Evolutionary conservation across 2,113 vertebrate species (phyloP).

Genomic region (Myxocyprinus asiaticus): DNA sequence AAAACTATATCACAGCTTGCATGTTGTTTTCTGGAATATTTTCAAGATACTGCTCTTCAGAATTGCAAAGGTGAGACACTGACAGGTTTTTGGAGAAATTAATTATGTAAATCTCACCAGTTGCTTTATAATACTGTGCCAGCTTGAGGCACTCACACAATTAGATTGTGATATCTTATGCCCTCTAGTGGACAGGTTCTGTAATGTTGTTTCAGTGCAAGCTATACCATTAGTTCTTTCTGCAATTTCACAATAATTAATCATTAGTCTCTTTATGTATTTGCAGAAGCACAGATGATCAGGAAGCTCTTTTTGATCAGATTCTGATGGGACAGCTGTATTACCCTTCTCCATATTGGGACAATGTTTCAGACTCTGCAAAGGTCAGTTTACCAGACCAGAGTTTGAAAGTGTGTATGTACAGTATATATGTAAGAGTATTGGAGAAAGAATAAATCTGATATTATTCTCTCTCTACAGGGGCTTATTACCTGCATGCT

Average conservation of each 20-base stretch:
- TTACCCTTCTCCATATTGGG: conserved; percentile 93
- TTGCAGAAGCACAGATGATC: conserved; percentile 84
- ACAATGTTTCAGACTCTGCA: conserved; percentile 89
- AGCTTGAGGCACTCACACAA: too few relatives aligned
- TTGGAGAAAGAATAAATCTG: conserved; percentile 5
- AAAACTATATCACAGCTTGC: too few relatives aligned
- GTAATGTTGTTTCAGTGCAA: background rate
- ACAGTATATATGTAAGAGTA: background rate
- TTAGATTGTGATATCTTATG: background rate
- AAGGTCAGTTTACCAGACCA: conserved; percentile 77
- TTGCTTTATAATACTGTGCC: too few relatives aligned
- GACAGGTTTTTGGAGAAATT: too few relatives aligned
- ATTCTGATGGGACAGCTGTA: conserved; percentile 90
- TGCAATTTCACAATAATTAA: conserved; percentile 2
- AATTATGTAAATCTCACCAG: too few relatives aligned
- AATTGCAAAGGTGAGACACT: too few relatives aligned
- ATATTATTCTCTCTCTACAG: conserved; percentile 67
- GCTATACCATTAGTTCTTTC: background rate
- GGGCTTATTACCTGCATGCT: conserved; percentile 94
- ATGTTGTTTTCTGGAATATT: too few relatives aligned
- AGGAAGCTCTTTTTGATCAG: conserved; percentile 92
- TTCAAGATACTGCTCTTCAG: too few relatives aligned
- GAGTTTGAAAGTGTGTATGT: too few relatives aligned
- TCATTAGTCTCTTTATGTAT: conserved; percentile 39
- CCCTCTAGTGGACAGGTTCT: conserved; percentile 46